Conservation (phyloP, 2,113 vertebrate species). For the Fregetta grallaria region DNA sequence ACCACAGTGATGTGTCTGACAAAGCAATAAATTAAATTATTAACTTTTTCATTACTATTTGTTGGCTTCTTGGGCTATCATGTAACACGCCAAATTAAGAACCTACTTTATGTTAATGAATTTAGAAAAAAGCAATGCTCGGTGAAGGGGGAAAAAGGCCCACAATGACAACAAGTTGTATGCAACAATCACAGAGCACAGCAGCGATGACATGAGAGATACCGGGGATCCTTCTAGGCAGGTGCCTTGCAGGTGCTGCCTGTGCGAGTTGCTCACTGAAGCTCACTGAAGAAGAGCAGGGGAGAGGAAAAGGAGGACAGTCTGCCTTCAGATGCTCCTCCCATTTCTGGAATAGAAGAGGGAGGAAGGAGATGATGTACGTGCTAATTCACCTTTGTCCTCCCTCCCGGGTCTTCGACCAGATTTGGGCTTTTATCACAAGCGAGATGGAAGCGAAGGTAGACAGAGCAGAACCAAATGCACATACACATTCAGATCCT, state of each 20-base stretch:
- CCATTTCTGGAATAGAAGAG: background rate
- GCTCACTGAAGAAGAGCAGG: background rate
- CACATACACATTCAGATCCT: background rate
- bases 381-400: background rate
- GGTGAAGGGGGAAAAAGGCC: background rate
- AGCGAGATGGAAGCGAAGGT: background rate
- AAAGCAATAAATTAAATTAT: background rate
- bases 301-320: background rate
- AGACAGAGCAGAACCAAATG: background rate
- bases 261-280: background rate
- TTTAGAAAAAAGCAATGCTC: background rate
- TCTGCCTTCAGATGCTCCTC: background rate
- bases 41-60: background rate
- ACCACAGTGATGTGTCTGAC: background rate
- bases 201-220: background rate
- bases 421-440: background rate
- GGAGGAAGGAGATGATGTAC: background rate
- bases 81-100: background rate
- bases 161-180: background rate
- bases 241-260: background rate
- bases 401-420: background rate
- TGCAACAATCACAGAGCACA: background rate
- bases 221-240: background rate
- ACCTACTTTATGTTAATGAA: background rate
- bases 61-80: background rate